Evolutionary conservation across 1,140 invertebrate genomes (phyloP), one percentile per base, ranked within the genome.

Genomic region (Brachionus paranguensis): DNA sequence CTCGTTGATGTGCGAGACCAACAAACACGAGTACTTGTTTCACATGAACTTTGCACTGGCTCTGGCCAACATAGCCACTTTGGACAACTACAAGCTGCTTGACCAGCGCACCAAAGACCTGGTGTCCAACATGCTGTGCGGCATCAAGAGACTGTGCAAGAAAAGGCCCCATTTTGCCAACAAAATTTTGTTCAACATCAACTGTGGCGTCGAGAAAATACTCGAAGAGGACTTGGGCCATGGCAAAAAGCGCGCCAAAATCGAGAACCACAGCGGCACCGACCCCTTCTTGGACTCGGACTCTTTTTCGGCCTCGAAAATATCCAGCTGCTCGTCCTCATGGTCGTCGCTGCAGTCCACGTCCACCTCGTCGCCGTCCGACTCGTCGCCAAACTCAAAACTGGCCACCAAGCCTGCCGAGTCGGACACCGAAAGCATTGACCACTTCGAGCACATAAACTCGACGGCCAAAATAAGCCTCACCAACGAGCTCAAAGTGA

Each of bases 61-160:
- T 64, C 55, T 81, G 53, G 78, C 78, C 53, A 81, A 81, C 43
- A 81, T 81, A 12, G 78, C 78, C 27, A 81, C 64, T 24, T 64
- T 81, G 78, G 78, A 81, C 53, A 81, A 41, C 37, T 81, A 64
- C n/a, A 2, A 24, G 2, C 12, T 64, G 29, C 41, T 81, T 1
- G 78, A 81, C 29, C 78, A 81, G 43, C 20, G 78, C 2, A 81
- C 78, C 14, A 81, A 81, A 64, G 78, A 81, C 20, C 14, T 81
- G 7, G 78, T 81, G 4, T 81, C 78, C 12, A 81, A 81, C 43
- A 81, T 81, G 78, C 43, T 81, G n/a, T 64, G 78, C 24, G 78
- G 64, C n/a, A 60, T 81, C n/a, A 60, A 55, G 27, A 12, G 78
- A 37, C 24, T 81, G 53, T 81, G 78, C 53, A 81, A 81, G 20